These are phyloP conservation scores for Onychomys leucogaster DNA, from an alignment of 2,797 vertebrate species.

Conservation along the genomic window DNA sequence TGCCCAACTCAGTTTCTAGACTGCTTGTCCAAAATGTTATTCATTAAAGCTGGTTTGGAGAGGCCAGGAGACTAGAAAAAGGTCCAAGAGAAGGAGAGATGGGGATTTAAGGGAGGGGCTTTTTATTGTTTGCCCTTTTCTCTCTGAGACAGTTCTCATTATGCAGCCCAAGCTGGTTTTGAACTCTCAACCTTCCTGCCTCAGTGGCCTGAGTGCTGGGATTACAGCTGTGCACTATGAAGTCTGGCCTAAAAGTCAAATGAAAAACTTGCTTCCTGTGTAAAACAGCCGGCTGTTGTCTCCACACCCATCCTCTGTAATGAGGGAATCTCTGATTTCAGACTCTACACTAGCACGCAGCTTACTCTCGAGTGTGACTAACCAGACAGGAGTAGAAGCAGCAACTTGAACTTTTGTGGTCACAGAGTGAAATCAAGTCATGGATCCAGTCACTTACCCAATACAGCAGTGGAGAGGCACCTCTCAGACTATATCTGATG, in stretches of 20 bases:
- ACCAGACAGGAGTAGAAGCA: background rate
- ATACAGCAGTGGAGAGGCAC: background rate
- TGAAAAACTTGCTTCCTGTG: background rate
- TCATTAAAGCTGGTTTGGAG: background rate
- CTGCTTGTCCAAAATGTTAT: conserved; percentile 6
- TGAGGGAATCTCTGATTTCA: background rate
- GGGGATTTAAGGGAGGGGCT: no score
- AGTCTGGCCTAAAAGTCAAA: conserved; percentile 20
- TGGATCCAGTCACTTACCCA: background rate
- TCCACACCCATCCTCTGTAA: background rate
- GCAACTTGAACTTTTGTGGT: background rate
- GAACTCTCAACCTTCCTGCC: background rate
- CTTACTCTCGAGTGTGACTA: background rate
- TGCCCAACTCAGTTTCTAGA: background rate
- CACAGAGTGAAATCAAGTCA: background rate
- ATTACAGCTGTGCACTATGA: background rate
- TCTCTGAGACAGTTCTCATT: background rate
- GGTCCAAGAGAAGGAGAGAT: background rate
- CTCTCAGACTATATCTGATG: background rate
- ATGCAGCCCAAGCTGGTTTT: background rate
- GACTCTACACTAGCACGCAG: background rate
- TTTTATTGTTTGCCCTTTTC: background rate
- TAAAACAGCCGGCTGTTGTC: background rate
- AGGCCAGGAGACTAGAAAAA: background rate
- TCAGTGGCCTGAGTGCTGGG: background rate